Evolutionary conservation across 2,113 vertebrate genomes (phyloP).

Genomic region (Urocolius indicus): DNA sequence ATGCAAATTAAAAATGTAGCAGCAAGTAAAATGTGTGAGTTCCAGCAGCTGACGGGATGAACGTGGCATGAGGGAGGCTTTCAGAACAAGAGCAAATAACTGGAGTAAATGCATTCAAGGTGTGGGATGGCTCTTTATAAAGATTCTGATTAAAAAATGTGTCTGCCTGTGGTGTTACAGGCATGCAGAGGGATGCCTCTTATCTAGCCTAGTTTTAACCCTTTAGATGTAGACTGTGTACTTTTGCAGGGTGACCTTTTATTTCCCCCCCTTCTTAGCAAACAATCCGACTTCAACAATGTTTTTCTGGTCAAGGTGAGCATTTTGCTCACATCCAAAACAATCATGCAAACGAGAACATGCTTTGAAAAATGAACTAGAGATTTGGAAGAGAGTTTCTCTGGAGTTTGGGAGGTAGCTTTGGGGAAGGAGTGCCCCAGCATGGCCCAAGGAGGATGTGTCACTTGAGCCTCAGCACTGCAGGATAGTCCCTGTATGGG

Average conservation of each 20-base stretch:
- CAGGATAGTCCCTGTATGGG: not conserved
- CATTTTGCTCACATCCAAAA: not conserved
- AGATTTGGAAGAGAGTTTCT: not conserved
- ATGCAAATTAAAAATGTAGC: slow-evolving; percentile 59
- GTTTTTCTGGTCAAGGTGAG: not conserved
- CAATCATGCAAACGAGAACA: not conserved
- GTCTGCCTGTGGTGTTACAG: not conserved
- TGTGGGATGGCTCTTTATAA: not conserved
- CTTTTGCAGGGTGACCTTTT: not conserved
- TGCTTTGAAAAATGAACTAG: not conserved
- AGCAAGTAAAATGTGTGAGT: slow-evolving; percentile 4
- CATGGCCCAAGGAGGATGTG: not conserved
- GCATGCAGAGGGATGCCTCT: not conserved
- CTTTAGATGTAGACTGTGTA: not conserved
- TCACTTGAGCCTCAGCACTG: not conserved
- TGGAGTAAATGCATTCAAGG: not conserved
- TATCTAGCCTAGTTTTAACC: not conserved
- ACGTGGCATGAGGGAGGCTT: not conserved
- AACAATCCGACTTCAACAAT: not conserved
- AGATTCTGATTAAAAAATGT: not conserved
- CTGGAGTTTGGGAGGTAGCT: not conserved
- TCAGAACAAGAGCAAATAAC: slow-evolving; percentile 14
- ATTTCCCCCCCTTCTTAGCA: not conserved
- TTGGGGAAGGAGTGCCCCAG: not conserved
- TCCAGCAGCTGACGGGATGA: not conserved